These are phyloP conservation scores for Vidua chalybeata DNA, from an alignment of 2,113 vertebrate genomes.

Conservation along the genomic window DNA sequence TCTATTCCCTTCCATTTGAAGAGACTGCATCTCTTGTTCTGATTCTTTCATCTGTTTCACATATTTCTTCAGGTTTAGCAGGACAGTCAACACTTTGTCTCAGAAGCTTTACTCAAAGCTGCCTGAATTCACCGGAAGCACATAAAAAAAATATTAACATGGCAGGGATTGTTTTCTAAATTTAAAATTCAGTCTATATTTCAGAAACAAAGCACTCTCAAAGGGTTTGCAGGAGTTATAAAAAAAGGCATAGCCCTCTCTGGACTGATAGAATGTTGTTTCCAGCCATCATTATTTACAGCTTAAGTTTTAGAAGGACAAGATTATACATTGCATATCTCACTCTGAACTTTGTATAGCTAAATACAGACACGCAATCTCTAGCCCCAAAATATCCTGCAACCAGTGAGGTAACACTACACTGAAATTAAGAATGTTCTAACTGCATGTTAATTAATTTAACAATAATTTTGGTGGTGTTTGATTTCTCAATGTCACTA, in stretches of 20 bases:
- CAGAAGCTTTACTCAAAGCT: background rate
- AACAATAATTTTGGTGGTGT: background rate
- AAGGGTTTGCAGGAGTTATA: background rate
- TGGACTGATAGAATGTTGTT: background rate
- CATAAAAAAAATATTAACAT: background rate
- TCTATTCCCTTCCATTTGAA: background rate
- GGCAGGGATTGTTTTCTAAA: background rate
- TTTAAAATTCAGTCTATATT: background rate
- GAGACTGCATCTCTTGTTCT: background rate
- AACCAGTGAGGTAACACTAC: background rate
- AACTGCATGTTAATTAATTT: background rate
- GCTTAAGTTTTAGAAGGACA: background rate
- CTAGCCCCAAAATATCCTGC: background rate
- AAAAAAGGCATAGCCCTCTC: background rate
- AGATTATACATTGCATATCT: background rate
- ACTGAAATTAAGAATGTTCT: background rate
- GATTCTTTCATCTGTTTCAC: background rate
- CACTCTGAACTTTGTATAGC: background rate
- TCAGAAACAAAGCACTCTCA: background rate
- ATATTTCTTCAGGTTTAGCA: background rate
- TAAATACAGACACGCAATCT: background rate
- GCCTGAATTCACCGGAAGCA: background rate
- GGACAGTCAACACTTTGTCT: background rate
- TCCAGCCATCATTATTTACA: background rate
- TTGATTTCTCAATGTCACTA: background rate